Conservation (phyloP, 2,113 vertebrate species). For the Pterocles orientalis region DNA sequence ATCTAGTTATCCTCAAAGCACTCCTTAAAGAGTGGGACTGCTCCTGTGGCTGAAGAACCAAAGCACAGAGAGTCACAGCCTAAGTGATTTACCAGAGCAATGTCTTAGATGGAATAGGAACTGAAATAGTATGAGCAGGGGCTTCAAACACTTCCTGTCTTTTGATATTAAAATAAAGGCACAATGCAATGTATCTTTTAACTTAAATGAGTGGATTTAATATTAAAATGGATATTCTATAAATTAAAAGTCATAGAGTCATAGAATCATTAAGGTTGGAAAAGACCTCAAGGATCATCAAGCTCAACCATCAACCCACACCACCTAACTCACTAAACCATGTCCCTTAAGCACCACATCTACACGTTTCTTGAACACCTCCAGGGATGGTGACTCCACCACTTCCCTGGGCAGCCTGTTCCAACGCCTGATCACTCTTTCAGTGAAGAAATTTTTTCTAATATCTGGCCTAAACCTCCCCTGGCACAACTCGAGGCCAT, state of each 20-base stretch:
- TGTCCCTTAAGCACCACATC: too few relatives aligned
- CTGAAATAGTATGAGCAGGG: neutral
- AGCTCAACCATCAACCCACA: too few relatives aligned
- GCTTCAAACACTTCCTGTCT: neutral
- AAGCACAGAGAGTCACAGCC: neutral
- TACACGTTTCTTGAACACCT: too few relatives aligned
- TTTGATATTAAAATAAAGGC: conserved; percentile 19
- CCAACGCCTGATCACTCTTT: too few relatives aligned
- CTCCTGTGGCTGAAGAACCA: neutral
- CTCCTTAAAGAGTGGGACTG: neutral
- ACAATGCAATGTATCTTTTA: neutral
- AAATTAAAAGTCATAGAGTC: neutral
- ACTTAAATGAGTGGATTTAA: neutral
- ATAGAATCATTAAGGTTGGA: too few relatives aligned
- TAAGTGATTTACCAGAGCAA: neutral
- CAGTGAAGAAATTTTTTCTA: too few relatives aligned
- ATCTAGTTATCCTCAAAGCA: neutral
- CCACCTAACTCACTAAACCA: too few relatives aligned
- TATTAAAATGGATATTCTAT: neutral
- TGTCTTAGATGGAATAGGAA: neutral
- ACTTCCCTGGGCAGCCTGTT: too few relatives aligned
- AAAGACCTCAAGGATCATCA: too few relatives aligned
- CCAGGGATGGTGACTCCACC: too few relatives aligned
- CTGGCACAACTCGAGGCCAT: too few relatives aligned
- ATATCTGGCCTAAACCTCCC: too few relatives aligned